Evolutionary conservation across 2,113 vertebrate species (phyloP).

Genomic region (Passerina amoena): DNA sequence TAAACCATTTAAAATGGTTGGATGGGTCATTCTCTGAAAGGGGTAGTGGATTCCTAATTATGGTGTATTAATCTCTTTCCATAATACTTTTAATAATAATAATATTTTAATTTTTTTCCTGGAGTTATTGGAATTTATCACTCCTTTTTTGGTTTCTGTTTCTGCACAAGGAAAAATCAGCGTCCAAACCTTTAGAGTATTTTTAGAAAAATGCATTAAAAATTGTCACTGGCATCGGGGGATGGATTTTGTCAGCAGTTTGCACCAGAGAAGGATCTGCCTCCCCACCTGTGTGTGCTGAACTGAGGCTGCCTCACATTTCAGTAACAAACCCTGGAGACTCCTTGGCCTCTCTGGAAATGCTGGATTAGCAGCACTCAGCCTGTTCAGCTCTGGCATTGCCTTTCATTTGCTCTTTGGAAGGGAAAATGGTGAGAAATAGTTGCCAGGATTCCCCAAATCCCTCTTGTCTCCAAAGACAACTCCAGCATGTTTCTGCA

Average conservation of each 20-base stretch:
- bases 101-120: neutral
- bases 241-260: neutral
- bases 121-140: neutral
- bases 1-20: neutral
- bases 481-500: neutral
- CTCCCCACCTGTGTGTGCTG: neutral
- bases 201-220: neutral
- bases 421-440: neutral
- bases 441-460: neutral
- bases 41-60: neutral
- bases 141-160: rapidly evolving
- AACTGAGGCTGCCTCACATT: neutral
- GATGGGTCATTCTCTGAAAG: neutral
- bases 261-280: neutral
- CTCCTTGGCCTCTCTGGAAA: neutral
- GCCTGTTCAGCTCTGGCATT: neutral
- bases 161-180: neutral
- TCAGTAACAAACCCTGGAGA: neutral
- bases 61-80: neutral
- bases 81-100: neutral
- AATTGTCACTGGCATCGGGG: neutral
- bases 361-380: neutral
- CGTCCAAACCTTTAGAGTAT: neutral
- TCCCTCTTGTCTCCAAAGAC: slow-evolving; percentile 20
- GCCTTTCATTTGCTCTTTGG: slow-evolving; percentile 27